Percentiles rank a stretch among this genome's conserved stretches.
Evolutionary conservation across 1,140 invertebrate species (phyloP).

Genomic region (Trichomalopsis sarcophagae): DNA sequence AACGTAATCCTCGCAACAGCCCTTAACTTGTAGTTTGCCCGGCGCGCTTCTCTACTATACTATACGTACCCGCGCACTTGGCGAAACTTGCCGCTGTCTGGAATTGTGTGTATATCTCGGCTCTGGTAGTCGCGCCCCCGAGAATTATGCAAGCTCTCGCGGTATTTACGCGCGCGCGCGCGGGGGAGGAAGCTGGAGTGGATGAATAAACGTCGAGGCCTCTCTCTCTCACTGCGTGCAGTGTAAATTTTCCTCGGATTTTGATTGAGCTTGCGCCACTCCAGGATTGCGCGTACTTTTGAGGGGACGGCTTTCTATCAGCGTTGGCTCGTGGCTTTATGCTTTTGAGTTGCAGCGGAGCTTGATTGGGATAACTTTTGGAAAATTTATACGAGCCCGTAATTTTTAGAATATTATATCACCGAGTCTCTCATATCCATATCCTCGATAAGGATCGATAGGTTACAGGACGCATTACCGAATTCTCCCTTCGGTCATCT

Average conservation of each 20-base stretch:
- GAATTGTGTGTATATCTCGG: neutral
- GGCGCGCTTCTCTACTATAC: neutral
- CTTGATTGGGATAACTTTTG: too few relatives aligned
- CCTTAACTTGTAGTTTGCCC: conserved; percentile 34
- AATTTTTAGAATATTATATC: too few relatives aligned
- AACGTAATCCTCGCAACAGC: conserved; percentile 46
- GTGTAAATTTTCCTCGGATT: neutral
- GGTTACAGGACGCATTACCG: neutral
- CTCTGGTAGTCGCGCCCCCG: neutral
- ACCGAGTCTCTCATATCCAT: neutral
- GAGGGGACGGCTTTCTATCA: too few relatives aligned
- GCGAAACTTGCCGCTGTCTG: neutral
- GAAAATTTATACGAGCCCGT: too few relatives aligned
- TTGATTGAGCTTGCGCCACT: neutral
- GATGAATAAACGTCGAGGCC: neutral
- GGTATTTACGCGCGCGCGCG: neutral
- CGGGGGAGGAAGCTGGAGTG: neutral
- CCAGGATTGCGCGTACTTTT: too few relatives aligned
- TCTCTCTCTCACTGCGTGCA: neutral
- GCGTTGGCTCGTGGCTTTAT: too few relatives aligned
- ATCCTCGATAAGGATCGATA: neutral
- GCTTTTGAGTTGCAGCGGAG: too few relatives aligned
- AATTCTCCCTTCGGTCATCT: neutral
- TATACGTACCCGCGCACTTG: neutral
- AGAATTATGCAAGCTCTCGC: conserved; percentile 5